Evolutionary conservation across 1,140 invertebrate species (phyloP).

Genomic region (Papilio polyxenes): DNA sequence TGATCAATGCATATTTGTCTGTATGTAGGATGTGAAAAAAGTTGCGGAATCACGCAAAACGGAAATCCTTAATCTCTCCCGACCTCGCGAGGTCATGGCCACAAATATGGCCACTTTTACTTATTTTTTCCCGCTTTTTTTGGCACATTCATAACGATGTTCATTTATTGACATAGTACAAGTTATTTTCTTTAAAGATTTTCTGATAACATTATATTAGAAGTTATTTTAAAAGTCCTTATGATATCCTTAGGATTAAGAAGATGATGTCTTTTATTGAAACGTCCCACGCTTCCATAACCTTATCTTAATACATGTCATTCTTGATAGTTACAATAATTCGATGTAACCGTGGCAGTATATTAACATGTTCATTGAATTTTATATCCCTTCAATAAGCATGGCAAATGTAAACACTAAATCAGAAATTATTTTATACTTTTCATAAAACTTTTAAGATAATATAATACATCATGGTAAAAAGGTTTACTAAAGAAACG

Average conservation of each 20-base stretch:
- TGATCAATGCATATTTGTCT: neutral
- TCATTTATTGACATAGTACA: neutral
- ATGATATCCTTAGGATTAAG: no score
- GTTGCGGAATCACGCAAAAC: neutral
- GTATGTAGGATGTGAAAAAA: neutral
- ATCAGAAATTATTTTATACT: neutral
- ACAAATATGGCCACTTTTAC: neutral
- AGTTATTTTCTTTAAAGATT: no score
- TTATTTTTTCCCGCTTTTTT: neutral
- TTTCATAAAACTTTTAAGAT: neutral
- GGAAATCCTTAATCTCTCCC: conserved; percentile 3
- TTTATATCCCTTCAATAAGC: neutral
- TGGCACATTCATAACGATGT: neutral
- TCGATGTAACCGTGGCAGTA: neutral
- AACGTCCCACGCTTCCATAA: no score
- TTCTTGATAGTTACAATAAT: neutral
- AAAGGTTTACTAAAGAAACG: no score
- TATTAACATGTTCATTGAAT: neutral
- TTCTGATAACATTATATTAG: no score
- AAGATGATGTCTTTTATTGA: no score
- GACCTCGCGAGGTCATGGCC: neutral
- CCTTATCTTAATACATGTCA: neutral
- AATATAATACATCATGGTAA: no score
- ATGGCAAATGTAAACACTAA: neutral
- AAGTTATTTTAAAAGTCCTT: no score